Evolutionary conservation across 2,888 invertebrate species (phyloP).

Genomic region (Dasypolia templi): DNA sequence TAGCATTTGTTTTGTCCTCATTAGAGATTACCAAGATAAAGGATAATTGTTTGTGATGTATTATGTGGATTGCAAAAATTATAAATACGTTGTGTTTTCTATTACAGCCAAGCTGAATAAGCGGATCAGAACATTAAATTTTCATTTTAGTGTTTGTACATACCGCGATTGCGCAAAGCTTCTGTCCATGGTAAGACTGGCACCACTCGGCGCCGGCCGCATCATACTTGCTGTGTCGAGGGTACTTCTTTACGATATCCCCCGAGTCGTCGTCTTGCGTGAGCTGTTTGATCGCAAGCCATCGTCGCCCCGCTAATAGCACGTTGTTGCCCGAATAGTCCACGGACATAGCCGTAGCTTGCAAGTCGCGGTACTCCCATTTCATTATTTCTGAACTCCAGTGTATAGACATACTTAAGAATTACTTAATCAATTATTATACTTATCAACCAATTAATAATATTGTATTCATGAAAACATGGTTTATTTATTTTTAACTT

Average conservation of each 20-base stretch:
- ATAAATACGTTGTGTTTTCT: background rate
- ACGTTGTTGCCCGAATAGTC: conserved; percentile 96
- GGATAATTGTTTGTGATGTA: background rate
- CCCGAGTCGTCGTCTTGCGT: conserved; percentile 93
- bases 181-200: conserved; percentile 94
- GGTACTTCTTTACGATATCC: conserved; percentile 94
- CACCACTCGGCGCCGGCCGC: conserved; percentile 98
- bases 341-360: conserved; percentile 98
- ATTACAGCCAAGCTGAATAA: too few relatives aligned
- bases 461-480: conserved; percentile 26
- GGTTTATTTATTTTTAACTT: conserved; percentile 28
- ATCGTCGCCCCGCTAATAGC: conserved; percentile 95
- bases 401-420: conserved; percentile 83
- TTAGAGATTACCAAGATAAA: background rate
- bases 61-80: background rate
- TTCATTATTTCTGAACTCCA: conserved; percentile 89
- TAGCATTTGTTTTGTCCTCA: background rate
- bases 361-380: conserved; percentile 95
- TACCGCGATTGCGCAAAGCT: conserved; percentile 97
- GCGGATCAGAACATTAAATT: background rate
- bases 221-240: conserved; percentile 97
- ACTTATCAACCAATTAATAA: conserved; percentile 17
- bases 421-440: background rate
- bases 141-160: conserved; percentile 53
- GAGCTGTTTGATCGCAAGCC: conserved; percentile 94